phyloP scores from a whole-genome alignment of 2,888 invertebrate species.

The Hylaea fasciaria region DNA sequence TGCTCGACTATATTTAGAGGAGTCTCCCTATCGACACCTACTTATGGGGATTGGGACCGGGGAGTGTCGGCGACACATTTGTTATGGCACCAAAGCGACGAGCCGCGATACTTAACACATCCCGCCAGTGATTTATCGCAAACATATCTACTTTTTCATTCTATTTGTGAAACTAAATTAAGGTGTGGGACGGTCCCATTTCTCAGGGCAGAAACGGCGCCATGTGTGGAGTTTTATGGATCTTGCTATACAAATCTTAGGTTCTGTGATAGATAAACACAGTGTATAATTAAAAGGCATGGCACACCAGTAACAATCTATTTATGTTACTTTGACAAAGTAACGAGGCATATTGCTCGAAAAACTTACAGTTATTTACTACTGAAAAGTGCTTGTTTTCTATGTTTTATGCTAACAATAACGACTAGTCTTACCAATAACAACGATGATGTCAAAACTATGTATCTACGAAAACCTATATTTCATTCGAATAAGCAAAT shows the following conservation, averaged over 20 bases:
- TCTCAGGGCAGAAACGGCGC: constrained; percentile 33
- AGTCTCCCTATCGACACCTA: constrained; percentile 57
- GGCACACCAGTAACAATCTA: too few species aligned
- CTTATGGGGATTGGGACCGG: constrained; percentile 58
- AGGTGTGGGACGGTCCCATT: constrained; percentile 50
- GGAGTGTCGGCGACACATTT: constrained; percentile 78
- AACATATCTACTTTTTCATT: constrained; percentile 38
- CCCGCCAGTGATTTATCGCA: constrained; percentile 69
- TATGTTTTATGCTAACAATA: too few species aligned
- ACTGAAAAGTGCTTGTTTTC: too few species aligned
- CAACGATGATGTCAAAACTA: too few species aligned
- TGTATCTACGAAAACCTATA: too few species aligned
- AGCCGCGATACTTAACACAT: constrained; percentile 67
- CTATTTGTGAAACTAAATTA: constrained; percentile 38
- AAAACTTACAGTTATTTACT: too few species aligned
- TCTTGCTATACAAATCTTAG: neutral
- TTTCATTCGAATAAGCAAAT: neutral
- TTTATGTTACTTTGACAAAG: too few species aligned
- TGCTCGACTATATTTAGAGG: constrained; percentile 59
- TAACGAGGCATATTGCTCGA: too few species aligned
- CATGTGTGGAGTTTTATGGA: constrained; percentile 24
- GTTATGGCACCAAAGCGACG: constrained; percentile 60
- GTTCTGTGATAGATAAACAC: neutral
- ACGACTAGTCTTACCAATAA: too few species aligned
- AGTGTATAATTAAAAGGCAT: neutral